phyloP scores from a whole-genome alignment of 1,140 invertebrate species.

The Bombus confusus region DNA sequence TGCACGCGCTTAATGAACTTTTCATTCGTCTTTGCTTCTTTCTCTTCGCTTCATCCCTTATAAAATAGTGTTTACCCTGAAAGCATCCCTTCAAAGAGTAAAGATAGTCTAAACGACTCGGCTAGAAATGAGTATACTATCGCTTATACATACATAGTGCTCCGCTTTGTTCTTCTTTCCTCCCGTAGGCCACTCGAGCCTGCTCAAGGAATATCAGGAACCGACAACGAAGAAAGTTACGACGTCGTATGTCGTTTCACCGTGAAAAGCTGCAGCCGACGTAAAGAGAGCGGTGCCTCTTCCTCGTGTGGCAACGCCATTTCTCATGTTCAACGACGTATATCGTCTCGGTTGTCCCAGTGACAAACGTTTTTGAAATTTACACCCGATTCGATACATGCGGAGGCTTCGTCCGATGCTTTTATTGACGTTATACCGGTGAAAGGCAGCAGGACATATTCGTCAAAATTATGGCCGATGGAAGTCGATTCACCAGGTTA shows the following conservation, averaged over 20 bases:
- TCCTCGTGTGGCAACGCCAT: slow-evolving; percentile 18
- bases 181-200: neutral
- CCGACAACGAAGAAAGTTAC: slow-evolving; percentile 40
- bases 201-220: slow-evolving; percentile 33
- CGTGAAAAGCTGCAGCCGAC: slow-evolving; percentile 38
- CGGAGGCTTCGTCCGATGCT: neutral
- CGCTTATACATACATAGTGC: slow-evolving; percentile 7
- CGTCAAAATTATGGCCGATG: slow-evolving; percentile 10
- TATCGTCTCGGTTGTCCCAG: neutral
- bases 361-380: slow-evolving; percentile 47
- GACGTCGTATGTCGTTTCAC: slow-evolving; percentile 6
- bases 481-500: neutral
- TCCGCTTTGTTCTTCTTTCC: neutral
- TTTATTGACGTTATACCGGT: slow-evolving; percentile 10
- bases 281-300: slow-evolving; percentile 31
- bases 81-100: neutral
- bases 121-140: slow-evolving; percentile 17
- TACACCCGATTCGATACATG: slow-evolving; percentile 18
- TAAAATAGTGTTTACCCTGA: slow-evolving; percentile 11
- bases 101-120: neutral
- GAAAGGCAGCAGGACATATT: neutral
- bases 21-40: no score
- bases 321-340: slow-evolving; percentile 40
- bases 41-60: no score
- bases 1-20: neutral